These are phyloP conservation scores for Cnemophilus loriae DNA, from an alignment of 2,113 vertebrate species.

Conservation along the genomic window DNA sequence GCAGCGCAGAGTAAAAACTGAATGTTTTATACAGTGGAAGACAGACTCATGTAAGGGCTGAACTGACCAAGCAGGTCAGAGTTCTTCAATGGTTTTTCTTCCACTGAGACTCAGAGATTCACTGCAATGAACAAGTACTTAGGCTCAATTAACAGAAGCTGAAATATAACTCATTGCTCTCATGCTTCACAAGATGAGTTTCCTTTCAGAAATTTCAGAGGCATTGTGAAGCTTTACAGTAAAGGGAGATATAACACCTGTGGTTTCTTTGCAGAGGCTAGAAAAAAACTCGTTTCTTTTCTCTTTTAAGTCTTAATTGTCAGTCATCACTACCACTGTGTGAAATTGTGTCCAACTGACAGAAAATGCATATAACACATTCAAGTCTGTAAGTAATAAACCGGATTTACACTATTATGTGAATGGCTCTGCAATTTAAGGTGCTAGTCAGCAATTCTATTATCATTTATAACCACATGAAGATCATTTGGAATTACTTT, in stretches of 20 bases:
- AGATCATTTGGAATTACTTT: not conserved
- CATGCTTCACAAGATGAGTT: not conserved
- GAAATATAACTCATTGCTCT: not conserved
- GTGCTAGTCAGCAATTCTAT: not conserved
- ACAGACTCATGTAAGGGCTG: not conserved
- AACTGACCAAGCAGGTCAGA: not conserved
- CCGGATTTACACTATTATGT: not conserved
- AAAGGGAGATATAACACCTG: not conserved
- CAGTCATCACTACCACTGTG: not conserved
- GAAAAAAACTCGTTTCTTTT: not conserved
- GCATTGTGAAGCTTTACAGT: not conserved
- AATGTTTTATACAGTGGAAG: not conserved
- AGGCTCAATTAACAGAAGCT: not conserved
- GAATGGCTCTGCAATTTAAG: not conserved
- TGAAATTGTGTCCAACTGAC: not conserved
- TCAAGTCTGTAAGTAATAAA: not conserved
- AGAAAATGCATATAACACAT: not conserved
- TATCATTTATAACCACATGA: not conserved
- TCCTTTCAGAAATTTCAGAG: slow-evolving; percentile 27
- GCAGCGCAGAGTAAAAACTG: not conserved
- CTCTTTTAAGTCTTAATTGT: not conserved
- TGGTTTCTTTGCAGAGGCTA: not conserved
- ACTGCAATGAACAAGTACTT: not conserved
- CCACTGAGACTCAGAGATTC: not conserved
- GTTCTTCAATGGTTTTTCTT: slow-evolving; percentile 1